Base-by-base conservation (phyloP, 1,140 invertebrate genomes). In the Diprion similis region DNA sequence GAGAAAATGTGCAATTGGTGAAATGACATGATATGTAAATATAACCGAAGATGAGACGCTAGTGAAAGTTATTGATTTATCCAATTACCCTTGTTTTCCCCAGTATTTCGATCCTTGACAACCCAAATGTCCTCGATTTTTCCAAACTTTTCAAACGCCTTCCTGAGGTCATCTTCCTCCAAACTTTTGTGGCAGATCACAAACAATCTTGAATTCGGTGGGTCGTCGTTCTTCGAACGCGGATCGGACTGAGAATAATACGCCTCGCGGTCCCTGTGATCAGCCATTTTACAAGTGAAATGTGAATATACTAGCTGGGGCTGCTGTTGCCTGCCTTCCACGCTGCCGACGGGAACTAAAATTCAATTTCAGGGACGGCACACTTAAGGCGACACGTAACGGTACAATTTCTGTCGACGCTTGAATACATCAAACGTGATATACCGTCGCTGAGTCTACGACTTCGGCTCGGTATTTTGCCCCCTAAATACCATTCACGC, bases 51-150 rank as follows among this genome's bases (percentile, higher is more conserved):
- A 0, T 18, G 64, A 71, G 46, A 70, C n/a, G 46, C 24, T 45
- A 70, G 46, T 18, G 47, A 68, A 71, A 80, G 70, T 79, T 78
- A 80, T 80, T 46, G 77, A 80, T 80, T 78, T 47, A 48, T 37
- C 47, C 69, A 76, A 71, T 82, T 89, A 92, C 96, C 96, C 92
- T 97, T 97, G 78, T 94, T 93, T 82, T 96, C 95, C 66, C 95
- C 95, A 48, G 95, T 94, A 66, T 88, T 90, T 51, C 94, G 93
- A 83, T 97, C 95, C 88, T 94, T 95, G 9, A 97, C 94, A 78
- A 97, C 92, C 92, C 94, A 95, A 46, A 98, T 91, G 86, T 97
- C 95, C 86, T 97, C 94, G 69, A 98, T 94, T 46, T 90, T 91
- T 15, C 97, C 97, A 87, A 92, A 97, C 75, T 92, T 92, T 64